phyloP scores from a whole-genome alignment of 2,888 invertebrate genomes.

The Perizoma affinitatum region DNA sequence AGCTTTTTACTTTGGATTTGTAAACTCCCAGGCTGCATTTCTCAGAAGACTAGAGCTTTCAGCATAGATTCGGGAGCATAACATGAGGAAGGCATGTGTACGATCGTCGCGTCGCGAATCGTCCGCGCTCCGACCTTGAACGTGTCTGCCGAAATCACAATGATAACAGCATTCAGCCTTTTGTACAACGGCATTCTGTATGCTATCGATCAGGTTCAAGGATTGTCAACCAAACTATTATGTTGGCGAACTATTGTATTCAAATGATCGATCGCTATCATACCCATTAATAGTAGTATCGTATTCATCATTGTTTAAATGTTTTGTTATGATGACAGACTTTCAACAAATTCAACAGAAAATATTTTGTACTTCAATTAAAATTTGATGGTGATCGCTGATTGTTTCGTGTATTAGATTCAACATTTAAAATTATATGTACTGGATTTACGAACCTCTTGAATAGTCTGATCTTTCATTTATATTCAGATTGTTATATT shows the following conservation, averaged over 20 bases:
- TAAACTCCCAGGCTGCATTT: too few species aligned
- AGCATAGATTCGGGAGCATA: background rate
- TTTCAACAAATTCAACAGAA: background rate
- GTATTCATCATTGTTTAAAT: conserved; percentile 4
- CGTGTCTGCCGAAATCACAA: conserved; percentile 40
- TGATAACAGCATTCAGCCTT: conserved; percentile 26
- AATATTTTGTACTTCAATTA: background rate
- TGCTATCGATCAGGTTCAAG: conserved; percentile 38
- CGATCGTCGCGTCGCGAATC: conserved; percentile 29
- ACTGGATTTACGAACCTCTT: conserved; percentile 15
- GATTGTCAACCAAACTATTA: conserved; percentile 31
- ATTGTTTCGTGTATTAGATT: too few species aligned
- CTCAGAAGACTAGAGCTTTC: too few species aligned
- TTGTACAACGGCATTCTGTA: conserved; percentile 26
- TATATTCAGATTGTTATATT: conserved; percentile 25
- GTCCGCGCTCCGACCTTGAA: conserved; percentile 45
- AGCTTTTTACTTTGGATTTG: too few species aligned
- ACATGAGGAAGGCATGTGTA: conserved; percentile 3
- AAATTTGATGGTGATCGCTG: background rate
- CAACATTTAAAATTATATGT: background rate
- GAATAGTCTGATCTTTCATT: conserved; percentile 17
- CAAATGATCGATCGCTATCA: conserved; percentile 23
- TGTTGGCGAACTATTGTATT: conserved; percentile 29
- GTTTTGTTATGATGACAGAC: conserved; percentile 3
- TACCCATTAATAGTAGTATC: conserved; percentile 2